Percentiles rank a stretch among this genome's conserved stretches.
These are phyloP conservation scores for Heliconius ethilla DNA, from an alignment of 2,888 invertebrate genomes.

Conservation along the genomic window DNA sequence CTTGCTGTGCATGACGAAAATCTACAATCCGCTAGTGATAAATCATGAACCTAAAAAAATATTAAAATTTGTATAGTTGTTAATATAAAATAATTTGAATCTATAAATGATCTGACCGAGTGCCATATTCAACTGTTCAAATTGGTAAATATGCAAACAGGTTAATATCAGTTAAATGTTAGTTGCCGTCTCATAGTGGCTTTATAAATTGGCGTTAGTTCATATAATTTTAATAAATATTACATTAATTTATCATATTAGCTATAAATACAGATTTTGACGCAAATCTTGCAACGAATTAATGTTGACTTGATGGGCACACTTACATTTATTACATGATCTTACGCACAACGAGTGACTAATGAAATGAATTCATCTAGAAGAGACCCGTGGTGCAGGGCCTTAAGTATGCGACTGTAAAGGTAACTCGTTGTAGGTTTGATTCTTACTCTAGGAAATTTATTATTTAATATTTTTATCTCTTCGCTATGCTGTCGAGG, in stretches of 20 bases:
- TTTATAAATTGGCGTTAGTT: no score
- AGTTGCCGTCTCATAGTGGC: no score
- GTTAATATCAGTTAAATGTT: not conserved
- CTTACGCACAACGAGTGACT: conserved; percentile 10
- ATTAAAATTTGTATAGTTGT: no score
- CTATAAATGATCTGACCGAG: no score
- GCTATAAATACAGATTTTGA: conserved; percentile 23
- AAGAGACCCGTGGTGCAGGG: no score
- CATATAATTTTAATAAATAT: no score
- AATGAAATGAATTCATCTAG: not conserved
- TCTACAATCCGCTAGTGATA: no score
- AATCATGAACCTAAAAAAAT: no score
- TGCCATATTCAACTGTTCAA: no score
- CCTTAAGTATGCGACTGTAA: not conserved
- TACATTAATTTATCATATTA: not conserved
- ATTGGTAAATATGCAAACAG: not conserved
- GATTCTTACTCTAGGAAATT: not conserved
- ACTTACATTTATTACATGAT: conserved; percentile 26
- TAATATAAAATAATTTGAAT: no score
- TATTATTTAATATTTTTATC: not conserved
- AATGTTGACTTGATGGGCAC: conserved; percentile 24
- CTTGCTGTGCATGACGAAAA: no score
- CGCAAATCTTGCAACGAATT: conserved; percentile 18
- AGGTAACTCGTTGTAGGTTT: not conserved
- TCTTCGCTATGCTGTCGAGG: no score